A percentile compares a stretch with the other conserved stretches of the same genome.
These are phyloP conservation scores for Caiman crocodilus DNA, from an alignment of 2,797 vertebrate species.

Conservation along the genomic window DNA sequence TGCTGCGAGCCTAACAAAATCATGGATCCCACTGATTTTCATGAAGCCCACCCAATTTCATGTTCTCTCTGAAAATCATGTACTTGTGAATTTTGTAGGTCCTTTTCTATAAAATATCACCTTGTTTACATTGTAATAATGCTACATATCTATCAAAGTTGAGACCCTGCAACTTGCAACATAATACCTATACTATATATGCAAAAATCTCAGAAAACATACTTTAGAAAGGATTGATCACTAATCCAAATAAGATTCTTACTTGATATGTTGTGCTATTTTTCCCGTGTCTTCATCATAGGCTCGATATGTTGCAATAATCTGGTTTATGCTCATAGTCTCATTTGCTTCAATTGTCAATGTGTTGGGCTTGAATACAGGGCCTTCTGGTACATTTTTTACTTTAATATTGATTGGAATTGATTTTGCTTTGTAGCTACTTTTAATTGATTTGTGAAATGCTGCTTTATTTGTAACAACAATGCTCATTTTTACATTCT, in stretches of 20 bases:
- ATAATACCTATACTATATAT: neutral
- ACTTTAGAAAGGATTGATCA: neutral
- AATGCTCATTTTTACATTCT: conserved; percentile 85
- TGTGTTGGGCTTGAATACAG: conserved; percentile 81
- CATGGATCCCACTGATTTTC: too few species aligned
- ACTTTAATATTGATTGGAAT: conserved; percentile 89
- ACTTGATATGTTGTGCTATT: conserved; percentile 84
- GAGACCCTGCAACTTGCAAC: too few species aligned
- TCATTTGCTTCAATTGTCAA: conserved; percentile 85
- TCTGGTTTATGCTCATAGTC: conserved; percentile 71
- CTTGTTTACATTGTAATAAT: neutral
- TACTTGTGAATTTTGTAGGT: too few species aligned
- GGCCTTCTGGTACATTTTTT: conserved; percentile 88
- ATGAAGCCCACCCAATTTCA: too few species aligned
- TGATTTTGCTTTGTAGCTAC: conserved; percentile 59
- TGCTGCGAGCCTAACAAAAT: too few species aligned
- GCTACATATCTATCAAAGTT: neutral
- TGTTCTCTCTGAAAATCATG: too few species aligned
- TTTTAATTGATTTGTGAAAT: conserved; percentile 83
- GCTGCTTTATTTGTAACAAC: conserved; percentile 90
- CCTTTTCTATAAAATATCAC: neutral
- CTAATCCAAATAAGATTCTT: conserved; percentile 53
- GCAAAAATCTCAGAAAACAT: neutral
- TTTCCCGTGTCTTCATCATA: conserved; percentile 88
- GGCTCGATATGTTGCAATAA: conserved; percentile 86